Evolutionary conservation across 2,888 invertebrate genomes (phyloP), one percentile per base, ranked within the genome.

Genomic region (Eupithecia tripunctaria): DNA sequence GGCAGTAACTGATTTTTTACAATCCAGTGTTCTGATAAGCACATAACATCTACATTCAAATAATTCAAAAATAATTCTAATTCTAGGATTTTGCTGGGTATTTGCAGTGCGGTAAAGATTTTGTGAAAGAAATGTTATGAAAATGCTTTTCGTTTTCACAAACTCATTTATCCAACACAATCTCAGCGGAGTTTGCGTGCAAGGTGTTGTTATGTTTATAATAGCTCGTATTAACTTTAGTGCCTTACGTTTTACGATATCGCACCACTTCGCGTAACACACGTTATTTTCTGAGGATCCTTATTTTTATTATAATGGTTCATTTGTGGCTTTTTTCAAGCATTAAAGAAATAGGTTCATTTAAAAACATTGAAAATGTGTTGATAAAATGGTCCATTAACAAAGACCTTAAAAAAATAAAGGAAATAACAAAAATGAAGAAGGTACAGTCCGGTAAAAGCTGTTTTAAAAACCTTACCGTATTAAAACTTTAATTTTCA

Each of bases 181-280:
- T 71, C 75, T 78, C 76, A 67, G 38, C 51, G 70, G 73, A 77
- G 74, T 76, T 71, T 71, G 63, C 66, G 66, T 73, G 64, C 70
- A 71, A 70, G 73, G 76, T 77, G 74, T 67, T 66, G 59, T 68
- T 27, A 71, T 74, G 21, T 51, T 66, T 66, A 72, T 67, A 66
- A 70, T 47, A 14, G 47, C 74, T 68, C 74, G 51, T 74, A 80
- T 78, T 77, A 77, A 77, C 76, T 78, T 80, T 80, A 80, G 75
- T 64, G 71, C 75, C 74, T 76, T 51, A 68, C 74, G 71, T 74
- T 76, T 56, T 75, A 76, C 76, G 79, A 71, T 77, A 79, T 77
- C 75, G 75, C 69, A 38, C 70, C 78, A 78, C 74, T 75, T 76
- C 71, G 63, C 73, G 68, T 68, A 70, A 68, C 41, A 66, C 62